Evolutionary conservation across 2,113 vertebrate species (phyloP).

Genomic region (Sprattus sprattus): DNA sequence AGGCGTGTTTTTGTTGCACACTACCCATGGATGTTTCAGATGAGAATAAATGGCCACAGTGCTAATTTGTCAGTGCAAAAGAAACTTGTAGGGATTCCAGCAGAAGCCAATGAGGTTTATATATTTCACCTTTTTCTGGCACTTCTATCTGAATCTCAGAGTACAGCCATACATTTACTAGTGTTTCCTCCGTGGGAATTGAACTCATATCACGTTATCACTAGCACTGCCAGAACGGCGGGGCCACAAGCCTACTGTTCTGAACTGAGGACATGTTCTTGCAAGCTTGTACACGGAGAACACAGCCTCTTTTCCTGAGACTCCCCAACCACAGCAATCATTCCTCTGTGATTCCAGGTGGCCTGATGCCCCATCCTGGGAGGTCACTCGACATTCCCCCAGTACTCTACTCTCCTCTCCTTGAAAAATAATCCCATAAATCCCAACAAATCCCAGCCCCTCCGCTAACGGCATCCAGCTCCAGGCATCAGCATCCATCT

Average conservation of each 20-base stretch:
- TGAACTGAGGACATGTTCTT: background rate
- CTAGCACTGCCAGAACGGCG: background rate
- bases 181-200: background rate
- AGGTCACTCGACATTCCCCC: background rate
- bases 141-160: slow-evolving; percentile 11
- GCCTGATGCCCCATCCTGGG: background rate
- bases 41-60: background rate
- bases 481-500: background rate
- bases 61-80: background rate
- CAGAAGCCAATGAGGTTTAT: background rate
- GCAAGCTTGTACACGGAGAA: background rate
- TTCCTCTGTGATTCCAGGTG: background rate
- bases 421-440: background rate
- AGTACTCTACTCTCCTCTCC: background rate
- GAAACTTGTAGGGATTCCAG: background rate
- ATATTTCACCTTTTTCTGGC: background rate
- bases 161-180: background rate
- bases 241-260: background rate
- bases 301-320: background rate
- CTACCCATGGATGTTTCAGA: background rate
- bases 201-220: background rate
- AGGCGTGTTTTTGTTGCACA: background rate
- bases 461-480: background rate
- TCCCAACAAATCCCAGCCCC: background rate
- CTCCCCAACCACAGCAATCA: background rate